Base-by-base conservation (phyloP, 2,888 invertebrate species). In the Epirrita christyi region DNA sequence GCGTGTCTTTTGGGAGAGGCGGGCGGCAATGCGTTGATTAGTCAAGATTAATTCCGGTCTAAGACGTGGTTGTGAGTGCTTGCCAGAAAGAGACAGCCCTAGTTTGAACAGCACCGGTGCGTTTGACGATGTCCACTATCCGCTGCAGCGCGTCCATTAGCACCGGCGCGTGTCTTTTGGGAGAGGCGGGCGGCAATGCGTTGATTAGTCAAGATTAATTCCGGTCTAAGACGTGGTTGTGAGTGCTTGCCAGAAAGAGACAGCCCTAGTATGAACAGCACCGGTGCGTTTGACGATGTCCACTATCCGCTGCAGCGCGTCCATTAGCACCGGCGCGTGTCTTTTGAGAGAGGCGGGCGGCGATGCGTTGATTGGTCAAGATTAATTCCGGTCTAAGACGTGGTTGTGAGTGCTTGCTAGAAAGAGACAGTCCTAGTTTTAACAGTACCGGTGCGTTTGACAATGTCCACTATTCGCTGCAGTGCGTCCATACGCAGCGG, bases 211-310 rank as follows among this genome's bases (percentile, higher is more conserved):
- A 76, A 21, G 80, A 83, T 72, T 92, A 92, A 66, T 95, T 95
- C 93, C 95, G 95, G 65, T 95, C 95, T 43, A 95, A 81, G 45
- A n/a, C n/a, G n/a, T n/a, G n/a, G n/a, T n/a, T n/a, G n/a, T 4
- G 21, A 3, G 21, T 21, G 4, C 21, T 21, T 21, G 21, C 21
- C 4, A 21, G 21, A 21, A 2, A 21, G 21, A 21, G 21, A 21
- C 2, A 21, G 21, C 21, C 2, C 4, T 21, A 21, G 21, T 21
- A 3, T 21, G 21, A 21, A 21, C 53, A 32, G 32, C 92, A 87
- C 96, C 97, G 11, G 96, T 96, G 59, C 96, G 94, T 71, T 97
- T 95, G 32, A 97, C 96, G 68, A 98, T 96, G 72, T 97, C 97
- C 6, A 97, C 96, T 64, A 98, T 97, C 68, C 97, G 94, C 71